phyloP scores from a whole-genome alignment of 1,140 invertebrate species.

The Zaprionus gabonicus region DNA sequence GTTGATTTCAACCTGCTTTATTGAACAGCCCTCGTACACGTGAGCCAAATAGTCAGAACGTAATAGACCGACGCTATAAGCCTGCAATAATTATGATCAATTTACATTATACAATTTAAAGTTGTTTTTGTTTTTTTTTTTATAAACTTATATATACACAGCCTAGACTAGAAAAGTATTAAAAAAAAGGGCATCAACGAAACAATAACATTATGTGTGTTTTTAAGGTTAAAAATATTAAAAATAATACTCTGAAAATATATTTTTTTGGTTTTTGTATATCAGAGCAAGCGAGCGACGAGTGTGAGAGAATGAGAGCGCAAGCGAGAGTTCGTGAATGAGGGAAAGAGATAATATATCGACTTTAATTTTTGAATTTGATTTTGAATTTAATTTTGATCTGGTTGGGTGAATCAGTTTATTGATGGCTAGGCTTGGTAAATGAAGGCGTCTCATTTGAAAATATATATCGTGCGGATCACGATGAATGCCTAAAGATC shows the following conservation, averaged over 20 bases:
- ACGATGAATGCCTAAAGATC: background rate
- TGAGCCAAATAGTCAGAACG: constrained; percentile 92
- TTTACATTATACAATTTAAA: constrained; percentile 68
- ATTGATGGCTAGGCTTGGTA: constrained; percentile 13
- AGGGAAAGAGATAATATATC: background rate
- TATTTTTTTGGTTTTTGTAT: background rate
- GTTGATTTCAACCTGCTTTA: constrained; percentile 92
- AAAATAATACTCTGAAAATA: constrained; percentile 4
- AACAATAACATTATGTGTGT: constrained; percentile 16
- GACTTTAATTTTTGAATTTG: background rate
- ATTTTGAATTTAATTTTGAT: constrained; percentile 4
- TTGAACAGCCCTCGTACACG: constrained; percentile 85
- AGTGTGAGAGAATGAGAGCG: constrained; percentile 11
- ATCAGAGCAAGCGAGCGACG: background rate
- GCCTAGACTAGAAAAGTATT: constrained; percentile 41
- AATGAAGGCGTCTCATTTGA: background rate
- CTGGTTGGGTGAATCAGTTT: constrained; percentile 6
- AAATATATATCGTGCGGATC: background rate
- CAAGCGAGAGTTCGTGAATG: background rate
- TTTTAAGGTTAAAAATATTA: background rate
- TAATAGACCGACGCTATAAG: constrained; percentile 87
- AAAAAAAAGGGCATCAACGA: constrained; percentile 1
- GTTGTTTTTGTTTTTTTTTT: constrained; percentile 24
- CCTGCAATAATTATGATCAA: constrained; percentile 84
- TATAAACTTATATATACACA: constrained; percentile 38